These are phyloP conservation scores for Coregonus suidteri DNA, from an alignment of 2,797 vertebrate species.

Conservation along the genomic window DNA sequence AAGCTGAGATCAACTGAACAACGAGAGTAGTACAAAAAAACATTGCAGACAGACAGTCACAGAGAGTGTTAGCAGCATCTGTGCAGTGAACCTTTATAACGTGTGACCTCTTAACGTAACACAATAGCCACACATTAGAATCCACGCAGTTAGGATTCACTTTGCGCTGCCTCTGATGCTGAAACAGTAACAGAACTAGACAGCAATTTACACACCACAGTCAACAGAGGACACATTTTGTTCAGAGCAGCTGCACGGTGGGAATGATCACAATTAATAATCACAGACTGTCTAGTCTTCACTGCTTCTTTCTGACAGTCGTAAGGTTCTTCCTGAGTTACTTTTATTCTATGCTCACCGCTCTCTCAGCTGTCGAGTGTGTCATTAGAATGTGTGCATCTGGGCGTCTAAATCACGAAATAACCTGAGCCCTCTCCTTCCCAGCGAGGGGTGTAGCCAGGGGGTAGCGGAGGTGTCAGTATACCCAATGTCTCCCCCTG, in stretches of 20 bases:
- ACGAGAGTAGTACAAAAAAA: neutral
- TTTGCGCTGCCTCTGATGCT: too few species aligned
- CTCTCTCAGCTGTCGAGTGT: constrained; percentile 31
- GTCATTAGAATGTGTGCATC: constrained; percentile 14
- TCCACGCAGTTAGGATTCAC: too few species aligned
- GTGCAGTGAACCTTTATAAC: neutral
- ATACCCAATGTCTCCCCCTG: constrained; percentile 24
- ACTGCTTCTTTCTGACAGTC: constrained; percentile 29
- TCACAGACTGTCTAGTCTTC: constrained; percentile 16
- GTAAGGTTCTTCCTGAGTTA: constrained; percentile 33
- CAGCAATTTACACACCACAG: too few species aligned
- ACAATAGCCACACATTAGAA: neutral
- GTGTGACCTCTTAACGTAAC: neutral
- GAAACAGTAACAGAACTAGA: too few species aligned
- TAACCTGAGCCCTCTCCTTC: constrained; percentile 18
- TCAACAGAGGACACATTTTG: neutral
- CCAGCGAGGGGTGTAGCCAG: constrained; percentile 12
- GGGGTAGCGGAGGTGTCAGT: constrained; percentile 36
- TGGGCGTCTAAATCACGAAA: constrained; percentile 1
- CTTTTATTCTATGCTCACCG: constrained; percentile 18
- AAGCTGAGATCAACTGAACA: neutral
- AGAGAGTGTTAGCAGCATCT: neutral
- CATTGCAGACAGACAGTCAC: neutral
- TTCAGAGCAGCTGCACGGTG: neutral
- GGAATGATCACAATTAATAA: constrained; percentile 46